Conservation (phyloP, 2,888 invertebrate species). For the Strigamia maritima region DNA sequence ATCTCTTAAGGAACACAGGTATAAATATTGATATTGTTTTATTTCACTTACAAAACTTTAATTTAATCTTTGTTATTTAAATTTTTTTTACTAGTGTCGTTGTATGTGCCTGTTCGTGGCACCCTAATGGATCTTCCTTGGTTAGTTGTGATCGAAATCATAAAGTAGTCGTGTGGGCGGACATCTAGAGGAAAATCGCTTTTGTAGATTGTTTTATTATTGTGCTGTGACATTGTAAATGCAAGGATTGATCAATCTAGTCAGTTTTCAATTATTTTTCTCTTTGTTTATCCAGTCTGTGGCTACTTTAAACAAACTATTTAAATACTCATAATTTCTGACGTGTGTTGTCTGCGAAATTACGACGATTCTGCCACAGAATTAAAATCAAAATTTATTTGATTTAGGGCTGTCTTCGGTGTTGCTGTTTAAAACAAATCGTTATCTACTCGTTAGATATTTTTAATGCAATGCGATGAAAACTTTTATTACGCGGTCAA, state of each 20-base stretch:
- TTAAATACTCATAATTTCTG: neutral
- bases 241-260: neutral
- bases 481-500: too few species aligned
- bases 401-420: neutral
- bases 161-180: constrained; percentile 6
- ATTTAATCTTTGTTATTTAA: neutral
- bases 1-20: constrained; percentile 66
- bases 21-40: constrained; percentile 13
- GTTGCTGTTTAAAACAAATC: too few species aligned
- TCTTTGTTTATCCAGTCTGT: neutral
- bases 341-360: neutral
- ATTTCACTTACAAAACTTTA: neutral
- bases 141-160: constrained; percentile 5
- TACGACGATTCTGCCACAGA: neutral
- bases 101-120: constrained; percentile 16
- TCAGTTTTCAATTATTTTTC: neutral
- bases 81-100: neutral
- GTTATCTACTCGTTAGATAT: too few species aligned
- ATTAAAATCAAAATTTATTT: neutral
- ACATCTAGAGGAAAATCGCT: neutral
- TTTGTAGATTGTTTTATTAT: neutral
- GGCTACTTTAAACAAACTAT: neutral
- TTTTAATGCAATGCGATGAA: too few species aligned
- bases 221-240: neutral
- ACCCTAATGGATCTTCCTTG: constrained; percentile 5